A percentile compares a stretch with the other conserved stretches of the same genome.
These are phyloP conservation scores for Drosophila austrosaltans DNA, from an alignment of 2,888 invertebrate genomes.

Conservation along the genomic window DNA sequence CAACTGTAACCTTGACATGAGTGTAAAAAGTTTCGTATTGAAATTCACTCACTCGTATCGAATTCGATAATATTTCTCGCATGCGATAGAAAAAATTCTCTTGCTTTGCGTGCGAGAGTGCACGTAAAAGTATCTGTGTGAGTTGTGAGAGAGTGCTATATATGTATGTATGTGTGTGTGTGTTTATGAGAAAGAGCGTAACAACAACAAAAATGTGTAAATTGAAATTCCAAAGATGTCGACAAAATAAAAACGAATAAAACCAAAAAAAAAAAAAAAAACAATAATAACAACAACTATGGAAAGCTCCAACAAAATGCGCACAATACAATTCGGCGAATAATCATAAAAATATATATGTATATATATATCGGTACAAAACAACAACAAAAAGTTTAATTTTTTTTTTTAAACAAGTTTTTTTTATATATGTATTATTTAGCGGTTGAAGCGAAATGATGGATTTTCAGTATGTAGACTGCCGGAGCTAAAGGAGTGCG, in stretches of 20 bases:
- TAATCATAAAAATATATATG: conserved; percentile 49
- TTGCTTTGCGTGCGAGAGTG: conserved; percentile 46
- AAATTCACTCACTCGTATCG: conserved; percentile 23
- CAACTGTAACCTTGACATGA: conserved; percentile 58
- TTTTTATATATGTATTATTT: conserved; percentile 29
- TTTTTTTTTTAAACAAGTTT: conserved; percentile 64
- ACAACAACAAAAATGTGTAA: conserved; percentile 77
- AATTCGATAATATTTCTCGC: conserved; percentile 39
- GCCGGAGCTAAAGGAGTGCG: not conserved
- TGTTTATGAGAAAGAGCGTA: conserved; percentile 36
- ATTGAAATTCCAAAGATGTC: conserved; percentile 81
- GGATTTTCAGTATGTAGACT: conserved; percentile 8
- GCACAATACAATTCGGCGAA: conserved; percentile 73
- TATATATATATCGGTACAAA: conserved; percentile 24
- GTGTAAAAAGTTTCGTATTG: conserved; percentile 29
- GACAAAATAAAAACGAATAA: conserved; percentile 70
- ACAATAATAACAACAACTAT: conserved; percentile 55
- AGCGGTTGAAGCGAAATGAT: conserved; percentile 35
- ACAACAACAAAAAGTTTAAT: conserved; percentile 42
- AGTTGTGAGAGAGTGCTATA: conserved; percentile 16
- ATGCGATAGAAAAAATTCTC: conserved; percentile 59
- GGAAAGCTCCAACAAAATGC: conserved; percentile 70
- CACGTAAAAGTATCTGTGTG: conserved; percentile 62
- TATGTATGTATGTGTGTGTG: conserved; percentile 18
- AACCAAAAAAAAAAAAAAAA: conserved; percentile 46